Evolutionary conservation across 2,113 vertebrate species (phyloP), one percentile per base, ranked within the genome.

Genomic region (Camelus bactrianus): DNA sequence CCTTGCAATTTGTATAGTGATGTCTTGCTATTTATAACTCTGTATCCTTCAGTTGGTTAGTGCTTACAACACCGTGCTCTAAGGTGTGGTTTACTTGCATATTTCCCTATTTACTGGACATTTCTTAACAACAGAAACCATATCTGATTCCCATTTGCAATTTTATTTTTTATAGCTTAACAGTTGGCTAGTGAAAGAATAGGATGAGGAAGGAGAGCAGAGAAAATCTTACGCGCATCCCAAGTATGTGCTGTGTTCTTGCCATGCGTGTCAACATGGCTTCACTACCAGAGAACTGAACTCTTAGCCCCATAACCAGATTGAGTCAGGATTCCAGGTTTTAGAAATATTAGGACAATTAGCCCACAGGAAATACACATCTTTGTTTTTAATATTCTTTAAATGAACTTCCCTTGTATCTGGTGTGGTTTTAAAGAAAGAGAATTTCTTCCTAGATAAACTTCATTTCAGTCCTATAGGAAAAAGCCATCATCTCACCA

Each of bases 361-460:
- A 35, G 19, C 12, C 50, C 6, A 26, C 22, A 28, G 16, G 54
- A 91, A 70, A 81, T 50, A 19, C 38, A n/a, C 22, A 19, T 69
- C 9, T 67, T 32, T 67, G 12, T 83, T 82, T 65, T 81, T 32
- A 19, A 10, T 52, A 14, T 17, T 24, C 58, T 14, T n/a, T 17
- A 54, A 72, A 48, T 65, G 64, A 92, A 46, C 30, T 83, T 60
- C 28, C 1, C 26, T 56, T 76, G 2, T 75, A 50, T 56, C 15
- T 85, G 17, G 16, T 32, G 1, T 60, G 26, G 13, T 60, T 88
- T 32, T 92, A 85, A 96, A 89, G 72, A 81, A 86, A 62, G n/a
- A 82, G 35, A 93, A 82, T 3, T 76, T 76, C 8, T 60, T 79
- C 24, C 10, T 52, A 54, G 8, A 81, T 67, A n/a, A 96, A 52